Evolutionary conservation across 2,888 invertebrate genomes (phyloP).

Genomic region (Plagodis pulveraria): DNA sequence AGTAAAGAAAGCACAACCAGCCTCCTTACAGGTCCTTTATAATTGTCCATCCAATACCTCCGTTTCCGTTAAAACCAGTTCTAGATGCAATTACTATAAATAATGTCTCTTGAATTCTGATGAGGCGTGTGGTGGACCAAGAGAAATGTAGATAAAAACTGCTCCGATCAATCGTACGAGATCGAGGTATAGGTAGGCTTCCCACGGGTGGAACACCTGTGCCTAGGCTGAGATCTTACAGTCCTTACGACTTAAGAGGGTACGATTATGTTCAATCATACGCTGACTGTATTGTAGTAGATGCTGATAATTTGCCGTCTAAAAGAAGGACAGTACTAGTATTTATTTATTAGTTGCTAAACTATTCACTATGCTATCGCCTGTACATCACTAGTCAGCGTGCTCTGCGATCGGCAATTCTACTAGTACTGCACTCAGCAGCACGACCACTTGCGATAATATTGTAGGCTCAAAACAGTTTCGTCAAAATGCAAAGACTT

Average conservation of each 20-base stretch:
- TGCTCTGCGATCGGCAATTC: no score
- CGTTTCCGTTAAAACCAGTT: conserved; percentile 25
- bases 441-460: no score
- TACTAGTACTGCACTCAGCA: no score
- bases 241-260: background rate
- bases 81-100: conserved; percentile 49
- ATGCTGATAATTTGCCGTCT: no score
- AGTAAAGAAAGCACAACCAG: conserved; percentile 16
- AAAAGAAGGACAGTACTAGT: no score
- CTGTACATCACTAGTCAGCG: no score
- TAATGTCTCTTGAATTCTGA: conserved; percentile 46
- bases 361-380: no score
- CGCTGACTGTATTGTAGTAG: no score
- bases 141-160: conserved; percentile 49
- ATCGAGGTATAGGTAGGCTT: conserved; percentile 53
- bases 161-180: conserved; percentile 51
- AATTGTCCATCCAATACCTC: conserved; percentile 23
- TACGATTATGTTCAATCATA: no score
- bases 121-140: conserved; percentile 38
- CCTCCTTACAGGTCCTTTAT: conserved; percentile 11
- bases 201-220: conserved; percentile 77
- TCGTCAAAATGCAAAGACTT: no score
- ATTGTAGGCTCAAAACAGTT: no score
- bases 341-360: no score
- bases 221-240: conserved; percentile 36